Base-by-base conservation (phyloP, 2,113 vertebrate genomes). In the Montifringilla adamsi region DNA sequence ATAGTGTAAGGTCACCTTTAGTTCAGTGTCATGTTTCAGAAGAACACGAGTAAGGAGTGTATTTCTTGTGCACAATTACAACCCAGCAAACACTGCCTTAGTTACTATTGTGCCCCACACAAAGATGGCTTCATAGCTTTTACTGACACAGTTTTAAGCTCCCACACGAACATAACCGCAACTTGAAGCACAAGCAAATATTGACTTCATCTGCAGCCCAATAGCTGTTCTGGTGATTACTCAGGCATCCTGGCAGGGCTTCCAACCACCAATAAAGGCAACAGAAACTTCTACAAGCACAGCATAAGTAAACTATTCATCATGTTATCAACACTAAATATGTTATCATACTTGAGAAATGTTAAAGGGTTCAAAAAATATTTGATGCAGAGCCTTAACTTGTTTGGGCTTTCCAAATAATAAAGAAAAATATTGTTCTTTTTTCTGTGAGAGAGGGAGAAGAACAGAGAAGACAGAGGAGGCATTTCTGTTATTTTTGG, bases 181-280 rank as follows among this genome's bases (percentile, higher is more conserved):
- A 47, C 52, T 72, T 56, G 56, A 93, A 88, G 67, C 67, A 85
- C n/a, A 56, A 90, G 62, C 79, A 93, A 95, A 94, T 52, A 83
- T 14, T 86, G 58, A 87, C 70, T 82, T 68, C 46, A 72, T 90
- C 31, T 69, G 86, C 91, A 93, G 87, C 68, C 30, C 5, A 4
- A 26, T 4, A 13, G 64, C 85, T 83, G 70, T 7, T 88, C 50
- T 53, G 63, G 50, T 11, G 35, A 69, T 93, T 93, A 87, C 60
- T 89, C 87, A 94, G 47, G 16, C 24, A 17, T 47, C 24, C 35
- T 92, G 80, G 92, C 79, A 94, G 60, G 3, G 27, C 23, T 84
- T 93, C 76, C 75, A 92, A 66, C 70, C 63, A 73, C 49, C 70
- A 83, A 15, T 23, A 85, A 7, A 58, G 37, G 67, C 49, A 41